These are phyloP conservation scores for Mythimna impura DNA, from an alignment of 2,888 invertebrate genomes.

Conservation along the genomic window DNA sequence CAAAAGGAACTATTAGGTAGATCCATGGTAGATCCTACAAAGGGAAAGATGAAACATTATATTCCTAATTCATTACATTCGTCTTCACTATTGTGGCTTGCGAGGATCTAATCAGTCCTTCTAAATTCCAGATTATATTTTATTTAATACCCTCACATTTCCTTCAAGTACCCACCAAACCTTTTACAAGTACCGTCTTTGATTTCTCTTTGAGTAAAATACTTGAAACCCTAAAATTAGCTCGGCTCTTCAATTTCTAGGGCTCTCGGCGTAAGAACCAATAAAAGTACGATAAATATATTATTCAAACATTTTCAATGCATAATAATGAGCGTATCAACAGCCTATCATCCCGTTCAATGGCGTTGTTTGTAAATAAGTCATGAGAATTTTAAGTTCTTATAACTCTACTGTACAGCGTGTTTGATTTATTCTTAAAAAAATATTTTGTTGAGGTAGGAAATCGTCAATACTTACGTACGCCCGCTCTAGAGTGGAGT, in stretches of 20 bases:
- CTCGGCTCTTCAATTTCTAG: constrained; percentile 51
- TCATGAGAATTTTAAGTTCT: constrained; percentile 22
- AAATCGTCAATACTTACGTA: no score
- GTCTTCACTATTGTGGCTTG: neutral
- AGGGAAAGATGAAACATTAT: neutral
- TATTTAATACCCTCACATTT: constrained; percentile 24
- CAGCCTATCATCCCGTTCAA: constrained; percentile 51
- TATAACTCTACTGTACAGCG: constrained; percentile 19
- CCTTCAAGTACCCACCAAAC: constrained; percentile 18
- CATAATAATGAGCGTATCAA: constrained; percentile 58
- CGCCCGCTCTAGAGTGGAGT: no score
- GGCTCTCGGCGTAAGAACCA: constrained; percentile 43
- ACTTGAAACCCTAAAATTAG: constrained; percentile 43
- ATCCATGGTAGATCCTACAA: neutral
- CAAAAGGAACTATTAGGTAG: neutral
- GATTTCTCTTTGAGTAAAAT: constrained; percentile 41
- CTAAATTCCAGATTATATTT: constrained; percentile 1
- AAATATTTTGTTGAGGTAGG: neutral
- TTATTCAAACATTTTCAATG: constrained; percentile 62
- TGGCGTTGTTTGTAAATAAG: constrained; percentile 50
- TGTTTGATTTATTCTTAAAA: neutral
- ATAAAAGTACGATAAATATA: constrained; percentile 57
- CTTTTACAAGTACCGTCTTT: constrained; percentile 19
- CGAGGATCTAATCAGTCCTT: neutral
- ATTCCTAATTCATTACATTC: neutral